Percentiles rank a stretch among this genome's conserved stretches.
These are phyloP conservation scores for Drosophila pseudoobscura DNA, from an alignment of 1,140 invertebrate species.

Conservation along the genomic window DNA sequence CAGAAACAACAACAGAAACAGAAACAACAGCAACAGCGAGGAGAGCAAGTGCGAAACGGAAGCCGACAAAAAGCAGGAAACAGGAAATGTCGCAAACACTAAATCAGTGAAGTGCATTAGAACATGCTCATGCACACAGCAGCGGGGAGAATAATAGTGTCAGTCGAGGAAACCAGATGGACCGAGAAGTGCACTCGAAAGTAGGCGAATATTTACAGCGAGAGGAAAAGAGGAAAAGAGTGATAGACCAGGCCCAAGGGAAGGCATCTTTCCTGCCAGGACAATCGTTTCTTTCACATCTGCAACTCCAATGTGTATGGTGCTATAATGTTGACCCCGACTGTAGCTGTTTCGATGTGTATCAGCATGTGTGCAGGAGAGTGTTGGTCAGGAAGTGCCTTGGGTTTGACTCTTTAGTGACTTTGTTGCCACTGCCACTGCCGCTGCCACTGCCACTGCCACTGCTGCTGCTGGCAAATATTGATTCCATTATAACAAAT, in stretches of 20 bases:
- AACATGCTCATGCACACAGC: conserved; percentile 10
- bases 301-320: too few relatives aligned
- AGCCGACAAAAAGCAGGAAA: conserved; percentile 65
- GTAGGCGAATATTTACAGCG: not conserved
- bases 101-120: conserved; percentile 78
- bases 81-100: conserved; percentile 75
- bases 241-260: too few relatives aligned
- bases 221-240: too few relatives aligned
- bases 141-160: not conserved
- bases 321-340: not conserved
- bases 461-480: conserved; percentile 56
- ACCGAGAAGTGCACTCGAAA: not conserved
- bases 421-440: not conserved
- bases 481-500: conserved; percentile 70
- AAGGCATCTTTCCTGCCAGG: too few relatives aligned
- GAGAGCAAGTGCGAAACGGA: conserved; percentile 58
- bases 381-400: conserved; percentile 49
- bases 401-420: conserved; percentile 29
- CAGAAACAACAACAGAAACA: too few relatives aligned
- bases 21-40: conserved; percentile 7
- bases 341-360: conserved; percentile 20
- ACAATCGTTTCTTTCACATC: too few relatives aligned
- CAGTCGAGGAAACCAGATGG: too few relatives aligned
- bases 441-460: conserved; percentile 3
- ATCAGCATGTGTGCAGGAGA: conserved; percentile 10